Base-by-base conservation (phyloP, 2,888 invertebrate species). In the Catonia carolina region DNA sequence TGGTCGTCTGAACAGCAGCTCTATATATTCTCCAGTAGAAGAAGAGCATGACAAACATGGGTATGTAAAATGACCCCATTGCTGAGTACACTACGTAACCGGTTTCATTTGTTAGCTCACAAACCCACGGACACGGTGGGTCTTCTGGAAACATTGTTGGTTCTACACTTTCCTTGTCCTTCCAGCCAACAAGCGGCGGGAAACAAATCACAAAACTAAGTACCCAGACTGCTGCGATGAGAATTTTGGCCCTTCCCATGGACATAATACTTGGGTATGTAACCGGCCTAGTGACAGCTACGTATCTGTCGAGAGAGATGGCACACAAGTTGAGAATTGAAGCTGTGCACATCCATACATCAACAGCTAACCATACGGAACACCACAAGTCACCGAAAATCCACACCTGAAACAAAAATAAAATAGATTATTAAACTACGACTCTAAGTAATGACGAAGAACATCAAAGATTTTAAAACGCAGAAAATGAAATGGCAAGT, bases 311-410 rank as follows among this genome's bases (percentile, higher is more conserved):
- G 70, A 97, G 77, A 14, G 93, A 93, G 70, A 97, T 97, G 67
- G 93, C 96, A 71, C 95, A 95, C 55, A 97, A 81, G 74, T 97
- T 97, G 66, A 97, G 79, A 68, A 97, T 97, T 66, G 94, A 95
- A 0, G 97, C 94, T 0, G 98, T 98, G 76, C 96, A 97, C 89
- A 97, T 89, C 93, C 96, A 95, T 10, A 98, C 97, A 74, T 98
- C 98, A 56, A 96, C 85, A 0, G 97, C 96, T 62, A 98, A 78
- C 97, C 97, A 98, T 63, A 94, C 84, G 60, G 90, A 88, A 75
- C 97, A 98, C 93, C 96, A 95, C 42, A 92, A 79, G 72, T 89
- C 87, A 50, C 97, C 96, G 72, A 96, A 98, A 67, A 96, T 89
- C 98, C 98, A 98, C 70, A 93, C 86, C 86, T 92, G 78, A 37